Evolutionary conservation across 2,113 vertebrate genomes (phyloP).

Genomic region (Nipponia nippon): DNA sequence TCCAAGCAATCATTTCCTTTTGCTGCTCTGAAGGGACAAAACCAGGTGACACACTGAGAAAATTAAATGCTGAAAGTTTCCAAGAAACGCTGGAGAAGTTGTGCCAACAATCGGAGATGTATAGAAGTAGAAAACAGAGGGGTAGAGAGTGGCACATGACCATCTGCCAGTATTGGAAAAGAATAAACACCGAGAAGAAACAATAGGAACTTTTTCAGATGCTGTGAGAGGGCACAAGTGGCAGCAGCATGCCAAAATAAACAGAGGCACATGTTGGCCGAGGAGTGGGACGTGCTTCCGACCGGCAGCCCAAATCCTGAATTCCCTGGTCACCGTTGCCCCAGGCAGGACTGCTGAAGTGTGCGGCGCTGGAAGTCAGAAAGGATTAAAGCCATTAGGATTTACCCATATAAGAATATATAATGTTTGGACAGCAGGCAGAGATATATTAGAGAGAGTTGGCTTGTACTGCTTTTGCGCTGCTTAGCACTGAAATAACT

Average conservation of each 20-base stretch:
- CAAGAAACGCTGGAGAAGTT: neutral
- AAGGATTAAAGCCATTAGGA: neutral
- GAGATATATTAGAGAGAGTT: neutral
- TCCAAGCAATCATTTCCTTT: conserved; percentile 6
- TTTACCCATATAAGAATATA: neutral
- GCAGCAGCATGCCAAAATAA: neutral
- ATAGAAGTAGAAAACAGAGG: neutral
- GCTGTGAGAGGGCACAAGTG: neutral
- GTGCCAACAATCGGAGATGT: neutral
- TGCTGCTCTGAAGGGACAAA: conserved; percentile 11
- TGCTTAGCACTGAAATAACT: conserved; percentile 1
- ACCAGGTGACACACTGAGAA: neutral
- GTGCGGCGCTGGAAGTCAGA: neutral
- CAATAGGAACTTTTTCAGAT: neutral
- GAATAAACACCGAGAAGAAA: neutral
- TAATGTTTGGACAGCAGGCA: neutral
- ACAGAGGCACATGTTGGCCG: neutral
- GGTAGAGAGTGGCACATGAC: neutral
- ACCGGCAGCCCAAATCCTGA: neutral
- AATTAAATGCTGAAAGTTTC: neutral
- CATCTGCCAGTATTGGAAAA: neutral
- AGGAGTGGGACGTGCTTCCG: neutral
- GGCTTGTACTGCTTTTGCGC: neutral
- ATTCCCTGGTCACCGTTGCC: neutral
- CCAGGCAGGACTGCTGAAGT: neutral